Evolutionary conservation across 1,140 invertebrate genomes (phyloP).

Genomic region (Lethrus apterus): DNA sequence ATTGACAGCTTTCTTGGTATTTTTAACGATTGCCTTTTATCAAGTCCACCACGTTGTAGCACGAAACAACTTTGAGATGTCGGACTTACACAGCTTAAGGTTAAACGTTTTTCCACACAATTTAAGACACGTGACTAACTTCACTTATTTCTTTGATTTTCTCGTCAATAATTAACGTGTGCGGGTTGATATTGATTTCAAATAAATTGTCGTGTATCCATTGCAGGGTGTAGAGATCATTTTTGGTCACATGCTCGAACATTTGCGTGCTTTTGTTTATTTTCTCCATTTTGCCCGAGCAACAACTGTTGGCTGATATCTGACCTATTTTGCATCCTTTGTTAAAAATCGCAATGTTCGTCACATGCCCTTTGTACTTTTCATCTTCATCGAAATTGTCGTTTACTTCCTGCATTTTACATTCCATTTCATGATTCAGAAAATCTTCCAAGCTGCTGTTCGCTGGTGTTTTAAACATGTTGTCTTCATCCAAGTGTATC

Average conservation of each 20-base stretch:
- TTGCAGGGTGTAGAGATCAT: slow-evolving; percentile 26
- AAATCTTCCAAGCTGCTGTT: not conserved
- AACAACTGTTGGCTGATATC: slow-evolving; percentile 4
- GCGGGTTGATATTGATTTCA: slow-evolving; percentile 22
- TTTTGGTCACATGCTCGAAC: slow-evolving; percentile 23
- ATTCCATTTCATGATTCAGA: not conserved
- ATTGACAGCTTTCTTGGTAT: too few species aligned
- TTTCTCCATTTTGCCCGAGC: not conserved
- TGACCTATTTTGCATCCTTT: not conserved
- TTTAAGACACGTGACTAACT: slow-evolving; percentile 8
- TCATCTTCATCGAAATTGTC: slow-evolving; percentile 6
- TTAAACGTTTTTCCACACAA: too few species aligned
- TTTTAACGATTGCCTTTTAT: too few species aligned
- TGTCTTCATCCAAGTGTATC: slow-evolving; percentile 2
- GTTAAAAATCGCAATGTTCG: slow-evolving; percentile 9
- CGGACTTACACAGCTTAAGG: too few species aligned
- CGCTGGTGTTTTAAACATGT: not conserved
- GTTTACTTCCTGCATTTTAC: not conserved
- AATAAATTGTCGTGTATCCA: slow-evolving; percentile 28
- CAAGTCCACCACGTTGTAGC: too few species aligned
- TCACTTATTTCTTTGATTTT: slow-evolving; percentile 22
- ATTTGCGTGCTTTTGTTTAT: slow-evolving; percentile 10
- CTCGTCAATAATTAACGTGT: slow-evolving; percentile 23
- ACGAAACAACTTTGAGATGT: too few species aligned
- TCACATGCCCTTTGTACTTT: not conserved